Evolutionary conservation across 1,140 invertebrate species (phyloP).

Genomic region (Drosophila ironensis): DNA sequence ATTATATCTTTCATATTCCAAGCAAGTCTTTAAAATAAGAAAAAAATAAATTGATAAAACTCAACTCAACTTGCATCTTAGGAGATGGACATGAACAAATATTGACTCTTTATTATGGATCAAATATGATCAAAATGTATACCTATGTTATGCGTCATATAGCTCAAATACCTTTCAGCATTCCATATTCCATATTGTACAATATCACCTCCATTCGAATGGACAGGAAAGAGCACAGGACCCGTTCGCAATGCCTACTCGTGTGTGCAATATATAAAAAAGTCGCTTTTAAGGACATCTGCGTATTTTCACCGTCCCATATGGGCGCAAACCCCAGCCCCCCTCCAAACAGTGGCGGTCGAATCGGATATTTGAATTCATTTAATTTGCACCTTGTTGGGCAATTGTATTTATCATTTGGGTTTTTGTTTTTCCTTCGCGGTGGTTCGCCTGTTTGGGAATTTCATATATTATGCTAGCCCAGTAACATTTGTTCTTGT

Average conservation of each 20-base stretch:
- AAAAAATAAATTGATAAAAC: too few relatives aligned
- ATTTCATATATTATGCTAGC: slow-evolving; percentile 24
- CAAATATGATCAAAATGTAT: too few relatives aligned
- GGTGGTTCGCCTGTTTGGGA: slow-evolving; percentile 4
- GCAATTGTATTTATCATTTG: slow-evolving; percentile 61
- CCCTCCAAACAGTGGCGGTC: slow-evolving; percentile 30
- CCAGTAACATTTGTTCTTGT: slow-evolving; percentile 29
- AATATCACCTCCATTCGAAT: neutral
- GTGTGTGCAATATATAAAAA: slow-evolving; percentile 7
- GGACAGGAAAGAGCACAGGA: slow-evolving; percentile 21
- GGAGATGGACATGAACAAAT: too few relatives aligned
- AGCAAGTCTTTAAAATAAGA: too few relatives aligned
- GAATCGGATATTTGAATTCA: slow-evolving; percentile 67
- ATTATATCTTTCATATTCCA: too few relatives aligned
- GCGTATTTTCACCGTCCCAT: slow-evolving; percentile 54
- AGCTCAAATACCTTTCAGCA: neutral
- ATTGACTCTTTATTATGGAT: too few relatives aligned
- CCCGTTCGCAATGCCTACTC: neutral
- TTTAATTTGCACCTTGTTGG: slow-evolving; percentile 77
- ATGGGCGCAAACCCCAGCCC: slow-evolving; percentile 22
- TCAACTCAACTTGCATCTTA: too few relatives aligned
- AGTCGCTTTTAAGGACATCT: slow-evolving; percentile 56
- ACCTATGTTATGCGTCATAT: too few relatives aligned
- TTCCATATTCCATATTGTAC: too few relatives aligned
- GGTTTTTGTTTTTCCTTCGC: slow-evolving; percentile 2